phyloP scores from a whole-genome alignment of 1,140 invertebrate genomes.

The Zophobas morio region DNA sequence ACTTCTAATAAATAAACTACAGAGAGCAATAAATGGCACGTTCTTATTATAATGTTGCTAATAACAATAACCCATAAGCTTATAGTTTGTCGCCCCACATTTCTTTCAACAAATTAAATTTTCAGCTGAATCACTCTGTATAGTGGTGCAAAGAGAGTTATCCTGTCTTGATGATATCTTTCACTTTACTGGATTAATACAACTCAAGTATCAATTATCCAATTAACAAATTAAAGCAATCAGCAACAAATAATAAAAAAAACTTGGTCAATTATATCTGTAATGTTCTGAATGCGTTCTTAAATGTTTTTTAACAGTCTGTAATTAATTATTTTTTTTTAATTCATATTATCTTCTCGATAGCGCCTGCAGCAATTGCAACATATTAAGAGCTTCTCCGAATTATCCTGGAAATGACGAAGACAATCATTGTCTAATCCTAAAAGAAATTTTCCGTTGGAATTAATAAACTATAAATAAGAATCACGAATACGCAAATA shows the following conservation, averaged over 20 bases:
- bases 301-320: constrained; percentile 21
- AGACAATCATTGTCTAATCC: too few species aligned
- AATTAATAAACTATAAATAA: too few species aligned
- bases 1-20: too few species aligned
- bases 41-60: too few species aligned
- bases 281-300: constrained; percentile 8
- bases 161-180: constrained; percentile 9
- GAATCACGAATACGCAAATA: too few species aligned
- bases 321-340: constrained; percentile 20
- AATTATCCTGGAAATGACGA: not conserved
- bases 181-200: constrained; percentile 4
- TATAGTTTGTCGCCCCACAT: too few species aligned
- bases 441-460: too few species aligned
- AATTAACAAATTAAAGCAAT: constrained; percentile 36
- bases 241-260: constrained; percentile 23
- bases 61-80: too few species aligned
- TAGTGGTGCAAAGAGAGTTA: not conserved
- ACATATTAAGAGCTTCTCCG: not conserved
- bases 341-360: not conserved
- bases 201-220: constrained; percentile 28
- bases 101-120: too few species aligned
- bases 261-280: constrained; percentile 10
- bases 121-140: too few species aligned
- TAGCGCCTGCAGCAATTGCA: too few species aligned
- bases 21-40: too few species aligned